Evolutionary conservation across 1,140 invertebrate species (phyloP).

Genomic region (Brachionus rubens): DNA sequence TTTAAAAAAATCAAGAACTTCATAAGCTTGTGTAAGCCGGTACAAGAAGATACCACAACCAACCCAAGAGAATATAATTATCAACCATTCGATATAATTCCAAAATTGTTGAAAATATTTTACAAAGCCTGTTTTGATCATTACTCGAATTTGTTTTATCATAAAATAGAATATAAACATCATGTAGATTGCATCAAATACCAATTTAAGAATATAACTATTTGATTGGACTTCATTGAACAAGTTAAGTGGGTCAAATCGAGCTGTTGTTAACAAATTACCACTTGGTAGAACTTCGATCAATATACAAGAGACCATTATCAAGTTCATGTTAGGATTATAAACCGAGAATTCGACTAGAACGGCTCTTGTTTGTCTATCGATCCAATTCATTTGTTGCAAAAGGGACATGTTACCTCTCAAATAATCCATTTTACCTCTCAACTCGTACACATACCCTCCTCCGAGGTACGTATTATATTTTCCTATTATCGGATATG

Average conservation of each 20-base stretch:
- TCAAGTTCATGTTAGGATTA: conserved; percentile 64
- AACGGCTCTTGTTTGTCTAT: conserved; percentile 63
- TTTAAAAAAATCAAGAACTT: conserved; percentile 58
- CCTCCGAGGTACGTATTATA: conserved; percentile 63
- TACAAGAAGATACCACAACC: conserved; percentile 60
- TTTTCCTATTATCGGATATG: conserved; percentile 61
- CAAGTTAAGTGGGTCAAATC: conserved; percentile 60
- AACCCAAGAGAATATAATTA: conserved; percentile 58
- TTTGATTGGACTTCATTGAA: conserved; percentile 55
- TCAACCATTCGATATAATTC: conserved; percentile 60
- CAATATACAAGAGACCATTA: conserved; percentile 61
- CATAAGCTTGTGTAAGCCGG: conserved; percentile 53
- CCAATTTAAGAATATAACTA: conserved; percentile 60
- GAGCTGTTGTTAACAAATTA: conserved; percentile 61
- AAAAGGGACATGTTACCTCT: conserved; percentile 52
- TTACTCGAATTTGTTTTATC: conserved; percentile 55
- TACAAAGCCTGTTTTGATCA: conserved; percentile 50
- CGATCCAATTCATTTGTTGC: conserved; percentile 63
- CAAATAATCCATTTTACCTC: conserved; percentile 57
- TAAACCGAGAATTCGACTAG: conserved; percentile 66
- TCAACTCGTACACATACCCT: conserved; percentile 63
- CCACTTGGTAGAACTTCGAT: conserved; percentile 63
- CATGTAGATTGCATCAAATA: too few relatives aligned
- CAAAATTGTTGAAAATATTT: conserved; percentile 60
- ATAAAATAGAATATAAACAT: too few relatives aligned